A percentile compares a stretch with the other conserved stretches of the same genome.
phyloP scores from a whole-genome alignment of 2,797 vertebrate genomes.

The Zenarchopterus dispar region DNA sequence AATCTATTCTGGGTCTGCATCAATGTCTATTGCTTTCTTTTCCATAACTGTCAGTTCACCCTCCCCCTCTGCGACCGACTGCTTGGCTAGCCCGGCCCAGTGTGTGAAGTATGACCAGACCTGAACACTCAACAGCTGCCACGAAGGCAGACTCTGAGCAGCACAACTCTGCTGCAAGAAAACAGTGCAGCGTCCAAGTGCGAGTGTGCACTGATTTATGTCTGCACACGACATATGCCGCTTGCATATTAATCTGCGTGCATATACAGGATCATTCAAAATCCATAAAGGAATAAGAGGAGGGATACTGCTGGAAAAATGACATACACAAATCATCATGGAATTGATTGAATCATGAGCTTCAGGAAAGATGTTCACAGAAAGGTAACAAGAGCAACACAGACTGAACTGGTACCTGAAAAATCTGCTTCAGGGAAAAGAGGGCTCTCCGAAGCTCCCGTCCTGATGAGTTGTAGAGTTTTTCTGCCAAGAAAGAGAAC shows the following conservation, averaged over 20 bases:
- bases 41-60: constrained; percentile 40
- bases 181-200: constrained; percentile 48
- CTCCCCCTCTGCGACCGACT: constrained; percentile 52
- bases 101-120: constrained; percentile 64
- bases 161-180: constrained; percentile 43
- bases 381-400: not conserved
- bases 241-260: constrained; percentile 12
- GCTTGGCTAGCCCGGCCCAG: constrained; percentile 51
- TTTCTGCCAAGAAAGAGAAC: constrained; percentile 83
- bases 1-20: constrained; percentile 43
- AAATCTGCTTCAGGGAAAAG: constrained; percentile 98
- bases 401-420: constrained; percentile 87
- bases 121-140: constrained; percentile 68
- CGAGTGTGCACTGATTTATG: constrained; percentile 27
- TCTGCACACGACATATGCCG: constrained; percentile 14
- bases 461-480: constrained; percentile 94
- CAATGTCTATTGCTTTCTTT: constrained; percentile 48
- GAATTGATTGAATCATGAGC: constrained; percentile 1
- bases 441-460: constrained; percentile 94
- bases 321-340: not conserved
- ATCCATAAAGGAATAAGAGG: not conserved
- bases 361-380: constrained; percentile 3
- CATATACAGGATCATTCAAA: constrained; percentile 6
- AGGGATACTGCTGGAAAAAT: not conserved
- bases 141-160: constrained; percentile 65